These are phyloP conservation scores for Leptobrachium ailaonicum DNA, from an alignment of 2,113 vertebrate species.

Conservation along the genomic window DNA sequence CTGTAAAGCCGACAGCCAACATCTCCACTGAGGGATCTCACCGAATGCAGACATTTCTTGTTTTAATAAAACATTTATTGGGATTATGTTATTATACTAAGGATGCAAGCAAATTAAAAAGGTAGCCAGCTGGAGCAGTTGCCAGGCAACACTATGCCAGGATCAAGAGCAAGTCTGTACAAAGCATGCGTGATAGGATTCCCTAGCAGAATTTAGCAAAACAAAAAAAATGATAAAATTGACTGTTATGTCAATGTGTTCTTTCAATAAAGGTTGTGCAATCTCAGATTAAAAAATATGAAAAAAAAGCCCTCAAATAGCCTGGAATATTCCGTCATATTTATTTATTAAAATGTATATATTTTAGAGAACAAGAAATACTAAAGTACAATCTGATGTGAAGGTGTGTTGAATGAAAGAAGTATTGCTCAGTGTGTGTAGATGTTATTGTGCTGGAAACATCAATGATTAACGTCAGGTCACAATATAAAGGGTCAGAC, in stretches of 20 bases:
- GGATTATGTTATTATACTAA: conserved; percentile 42
- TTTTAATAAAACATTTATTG: conserved; percentile 47
- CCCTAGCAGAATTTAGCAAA: conserved; percentile 10
- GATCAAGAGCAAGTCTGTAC: conserved; percentile 7
- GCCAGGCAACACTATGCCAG: conserved; percentile 39
- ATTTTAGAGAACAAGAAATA: background rate
- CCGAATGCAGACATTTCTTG: conserved; percentile 3
- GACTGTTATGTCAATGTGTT: background rate
- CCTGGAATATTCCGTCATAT: no score
- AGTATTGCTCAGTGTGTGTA: conserved; percentile 29
- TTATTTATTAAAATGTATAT: no score
- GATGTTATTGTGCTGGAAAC: conserved; percentile 29
- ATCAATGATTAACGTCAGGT: conserved; percentile 39
- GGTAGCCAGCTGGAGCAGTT: conserved; percentile 46
- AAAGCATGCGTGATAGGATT: conserved; percentile 16
- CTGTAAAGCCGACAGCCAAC: conserved; percentile 7
- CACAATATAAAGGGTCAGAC: conserved; percentile 22
- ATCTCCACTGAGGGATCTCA: conserved; percentile 10
- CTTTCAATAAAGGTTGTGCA: background rate
- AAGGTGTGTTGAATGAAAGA: background rate
- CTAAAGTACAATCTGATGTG: background rate
- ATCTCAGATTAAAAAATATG: conserved; percentile 1
- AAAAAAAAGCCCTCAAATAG: background rate
- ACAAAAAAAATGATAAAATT: conserved; percentile 17
- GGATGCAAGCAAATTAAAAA: conserved; percentile 41